These are phyloP conservation scores for Sebastes diploproa DNA, from an alignment of 2,797 vertebrate genomes.

Conservation along the genomic window DNA sequence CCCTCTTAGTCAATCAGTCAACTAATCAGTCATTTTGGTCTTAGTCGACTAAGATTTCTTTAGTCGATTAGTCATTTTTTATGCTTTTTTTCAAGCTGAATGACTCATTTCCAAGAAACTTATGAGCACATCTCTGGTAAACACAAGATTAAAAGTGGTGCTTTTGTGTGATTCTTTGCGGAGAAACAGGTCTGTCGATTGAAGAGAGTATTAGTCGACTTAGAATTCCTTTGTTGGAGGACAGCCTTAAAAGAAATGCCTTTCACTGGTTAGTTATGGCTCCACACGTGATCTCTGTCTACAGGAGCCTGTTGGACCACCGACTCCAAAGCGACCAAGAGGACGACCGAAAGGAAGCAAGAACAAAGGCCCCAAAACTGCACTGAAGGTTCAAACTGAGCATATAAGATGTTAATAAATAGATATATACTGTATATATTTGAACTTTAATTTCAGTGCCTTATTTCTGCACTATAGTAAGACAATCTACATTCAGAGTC, in stretches of 20 bases:
- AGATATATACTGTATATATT: too few relatives aligned
- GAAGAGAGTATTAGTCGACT: too few relatives aligned
- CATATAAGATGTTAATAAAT: neutral
- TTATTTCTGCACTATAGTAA: too few relatives aligned
- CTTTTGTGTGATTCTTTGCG: neutral
- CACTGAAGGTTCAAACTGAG: conserved; percentile 72
- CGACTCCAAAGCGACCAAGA: conserved; percentile 83
- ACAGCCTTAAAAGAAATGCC: neutral
- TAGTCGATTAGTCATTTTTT: neutral
- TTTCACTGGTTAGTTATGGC: conserved; percentile 5
- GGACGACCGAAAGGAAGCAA: conserved; percentile 86
- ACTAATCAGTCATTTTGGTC: neutral
- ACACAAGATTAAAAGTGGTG: neutral
- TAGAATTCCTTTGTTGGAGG: too few relatives aligned
- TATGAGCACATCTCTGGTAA: neutral
- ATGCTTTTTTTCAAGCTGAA: neutral
- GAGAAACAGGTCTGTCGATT: neutral
- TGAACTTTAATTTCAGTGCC: too few relatives aligned
- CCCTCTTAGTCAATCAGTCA: neutral
- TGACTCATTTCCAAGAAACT: neutral
- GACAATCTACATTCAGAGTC: too few relatives aligned
- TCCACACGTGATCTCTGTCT: conserved; percentile 13
- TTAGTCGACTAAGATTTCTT: neutral
- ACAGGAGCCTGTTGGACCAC: conserved; percentile 82
- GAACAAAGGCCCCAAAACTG: conserved; percentile 79